Percentiles rank a stretch among this genome's conserved stretches.
These are phyloP conservation scores for Rhagoletis pomonella DNA, from an alignment of 1,140 invertebrate genomes.

Conservation along the genomic window DNA sequence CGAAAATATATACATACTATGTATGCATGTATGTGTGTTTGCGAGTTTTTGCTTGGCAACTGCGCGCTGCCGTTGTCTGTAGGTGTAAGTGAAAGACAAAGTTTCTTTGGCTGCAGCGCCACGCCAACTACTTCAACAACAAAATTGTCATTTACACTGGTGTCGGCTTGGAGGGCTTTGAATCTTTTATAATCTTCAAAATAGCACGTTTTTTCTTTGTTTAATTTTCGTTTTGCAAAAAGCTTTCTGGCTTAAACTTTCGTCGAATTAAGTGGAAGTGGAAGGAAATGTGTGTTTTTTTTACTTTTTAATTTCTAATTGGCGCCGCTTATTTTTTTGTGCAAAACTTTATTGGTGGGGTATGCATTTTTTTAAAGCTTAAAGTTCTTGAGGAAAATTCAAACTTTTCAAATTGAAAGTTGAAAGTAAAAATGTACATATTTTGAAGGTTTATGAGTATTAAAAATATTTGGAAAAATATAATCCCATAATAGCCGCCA, in stretches of 20 bases:
- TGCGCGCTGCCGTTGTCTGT: neutral
- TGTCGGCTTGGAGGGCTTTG: conserved; percentile 36
- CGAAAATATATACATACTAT: neutral
- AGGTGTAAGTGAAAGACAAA: conserved; percentile 26
- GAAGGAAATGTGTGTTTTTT: too few species aligned
- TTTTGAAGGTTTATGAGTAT: too few species aligned
- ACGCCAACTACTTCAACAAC: conserved; percentile 31
- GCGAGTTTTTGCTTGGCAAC: neutral
- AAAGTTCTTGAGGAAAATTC: too few species aligned
- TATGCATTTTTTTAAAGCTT: too few species aligned
- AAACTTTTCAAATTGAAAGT: too few species aligned
- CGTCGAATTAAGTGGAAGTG: neutral
- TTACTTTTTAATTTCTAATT: too few species aligned
- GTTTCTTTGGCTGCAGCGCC: neutral
- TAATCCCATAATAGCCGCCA: too few species aligned
- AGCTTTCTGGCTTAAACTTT: neutral
- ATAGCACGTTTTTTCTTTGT: neutral
- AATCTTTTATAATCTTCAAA: conserved; percentile 23
- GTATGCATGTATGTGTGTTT: neutral
- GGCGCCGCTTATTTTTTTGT: too few species aligned
- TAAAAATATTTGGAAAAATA: too few species aligned
- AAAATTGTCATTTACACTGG: conserved; percentile 50
- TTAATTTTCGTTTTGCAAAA: neutral
- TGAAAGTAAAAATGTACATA: too few species aligned
- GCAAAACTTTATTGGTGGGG: too few species aligned